phyloP scores from a whole-genome alignment of 1,140 invertebrate genomes.

The Chironomus tepperi region DNA sequence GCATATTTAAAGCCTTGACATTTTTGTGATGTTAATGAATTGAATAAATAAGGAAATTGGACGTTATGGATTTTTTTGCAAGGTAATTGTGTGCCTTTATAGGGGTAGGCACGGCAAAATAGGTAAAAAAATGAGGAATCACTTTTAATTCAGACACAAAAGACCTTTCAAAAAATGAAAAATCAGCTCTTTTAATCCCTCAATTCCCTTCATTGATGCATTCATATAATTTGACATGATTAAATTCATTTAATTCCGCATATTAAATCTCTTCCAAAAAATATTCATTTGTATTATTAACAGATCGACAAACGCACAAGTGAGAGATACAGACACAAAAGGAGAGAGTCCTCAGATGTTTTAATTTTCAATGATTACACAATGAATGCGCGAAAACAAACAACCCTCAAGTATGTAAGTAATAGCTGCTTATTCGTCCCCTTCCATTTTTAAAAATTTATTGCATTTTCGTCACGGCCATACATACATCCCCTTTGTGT shows the following conservation, averaged over 20 bases:
- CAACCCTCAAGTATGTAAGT: conserved; percentile 5
- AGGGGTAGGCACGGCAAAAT: too few relatives aligned
- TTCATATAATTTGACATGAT: conserved; percentile 19
- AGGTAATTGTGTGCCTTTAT: too few relatives aligned
- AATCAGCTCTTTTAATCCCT: too few relatives aligned
- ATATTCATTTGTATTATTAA: neutral
- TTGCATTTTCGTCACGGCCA: neutral
- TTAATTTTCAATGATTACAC: conserved; percentile 23
- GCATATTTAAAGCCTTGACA: too few relatives aligned
- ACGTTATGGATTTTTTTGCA: too few relatives aligned
- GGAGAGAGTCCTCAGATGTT: conserved; percentile 17
- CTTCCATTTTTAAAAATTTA: too few relatives aligned
- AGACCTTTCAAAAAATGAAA: too few relatives aligned
- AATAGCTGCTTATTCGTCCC: too few relatives aligned
- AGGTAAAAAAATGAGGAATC: neutral
- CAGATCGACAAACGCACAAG: neutral
- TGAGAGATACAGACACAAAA: neutral
- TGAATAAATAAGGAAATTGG: too few relatives aligned
- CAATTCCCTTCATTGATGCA: neutral
- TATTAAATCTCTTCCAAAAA: conserved; percentile 2
- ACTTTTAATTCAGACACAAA: neutral
- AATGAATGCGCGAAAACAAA: conserved; percentile 24
- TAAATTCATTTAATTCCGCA: conserved; percentile 21
- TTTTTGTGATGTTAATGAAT: too few relatives aligned
- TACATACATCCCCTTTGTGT: neutral